Evolutionary conservation across 2,888 invertebrate species (phyloP), one percentile per base, ranked within the genome.

Genomic region (Leptogaster cylindrica): DNA sequence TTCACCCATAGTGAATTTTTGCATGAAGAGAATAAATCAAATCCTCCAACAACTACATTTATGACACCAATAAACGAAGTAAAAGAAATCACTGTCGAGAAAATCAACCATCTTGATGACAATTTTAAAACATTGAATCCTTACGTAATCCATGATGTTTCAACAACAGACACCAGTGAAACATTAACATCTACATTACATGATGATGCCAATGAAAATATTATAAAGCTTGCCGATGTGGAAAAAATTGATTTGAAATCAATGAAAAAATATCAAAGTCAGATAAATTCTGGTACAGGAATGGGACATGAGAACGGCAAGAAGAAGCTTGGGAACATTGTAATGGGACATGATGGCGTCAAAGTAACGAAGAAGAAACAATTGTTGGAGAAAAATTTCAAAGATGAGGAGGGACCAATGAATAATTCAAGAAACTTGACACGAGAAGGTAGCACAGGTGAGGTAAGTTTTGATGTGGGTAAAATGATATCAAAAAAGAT

Each of bases 321-420:
- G 20, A 68, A 68, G 65, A 68, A 70, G 67, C 12, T 50, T 41
- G 58, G 58, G 10, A 51, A 36, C 27, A 52, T 64, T 48, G 28
- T 55, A 27, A 70, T 70, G 63, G 80, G 80, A 2, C 81, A 79
- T 71, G 81, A 81, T 72, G 80, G 80, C n/a, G 71, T 76, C 8
- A 81, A 81, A 71, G 69, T 73, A 39, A 80, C 78, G 33, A 77
- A 74, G 61, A 80, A 80, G 71, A 81, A 81, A 67, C 79, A 81
- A 72, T 72, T 79, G 66, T 71, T 76, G 28, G 77, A 78, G 68
- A 77, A 77, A 61, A 76, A 77, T 67, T 78, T 61, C 16, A 16
- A 10, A 3, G 61, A 41, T 39, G 61, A 61, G 41, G 61, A 61
- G 28, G 33, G 41, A 44, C 44, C 44, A 61, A 44, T 61, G 61